These are phyloP conservation scores for Barnardius zonarius DNA, from an alignment of 2,113 vertebrate genomes.

Conservation along the genomic window DNA sequence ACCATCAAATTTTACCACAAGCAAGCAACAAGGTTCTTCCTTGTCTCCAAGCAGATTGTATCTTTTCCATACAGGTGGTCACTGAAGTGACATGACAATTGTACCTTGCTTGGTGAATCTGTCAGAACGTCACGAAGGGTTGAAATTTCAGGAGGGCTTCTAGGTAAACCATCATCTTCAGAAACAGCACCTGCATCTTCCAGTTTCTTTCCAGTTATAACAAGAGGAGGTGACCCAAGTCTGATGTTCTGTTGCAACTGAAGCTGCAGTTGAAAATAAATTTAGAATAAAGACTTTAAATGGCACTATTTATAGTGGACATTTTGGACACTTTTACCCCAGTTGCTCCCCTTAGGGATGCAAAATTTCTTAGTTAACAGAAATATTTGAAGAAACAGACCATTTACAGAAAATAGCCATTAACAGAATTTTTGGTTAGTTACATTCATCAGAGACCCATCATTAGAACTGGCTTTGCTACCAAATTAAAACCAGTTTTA, in stretches of 20 bases:
- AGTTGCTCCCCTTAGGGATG: background rate
- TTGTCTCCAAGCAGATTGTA: background rate
- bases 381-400: background rate
- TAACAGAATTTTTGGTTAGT: background rate
- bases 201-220: conserved; percentile 70
- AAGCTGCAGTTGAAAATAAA: conserved; percentile 34
- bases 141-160: conserved; percentile 78
- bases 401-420: background rate
- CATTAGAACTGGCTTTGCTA: background rate
- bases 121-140: conserved; percentile 55
- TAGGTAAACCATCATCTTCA: conserved; percentile 79
- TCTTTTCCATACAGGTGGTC: background rate
- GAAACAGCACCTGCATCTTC: conserved; percentile 77
- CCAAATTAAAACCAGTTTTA: background rate
- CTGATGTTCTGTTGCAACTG: conserved; percentile 78
- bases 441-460: background rate
- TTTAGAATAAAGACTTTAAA: background rate
- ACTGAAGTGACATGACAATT: background rate
- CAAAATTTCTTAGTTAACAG: background rate
- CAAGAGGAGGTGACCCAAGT: conserved; percentile 76
- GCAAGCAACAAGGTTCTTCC: background rate
- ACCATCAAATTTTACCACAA: background rate
- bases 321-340: background rate
- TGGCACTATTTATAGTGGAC: background rate
- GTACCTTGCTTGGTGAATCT: conserved; percentile 57